phyloP scores from a whole-genome alignment of 2,888 invertebrate species.

The Caenorhabditis sp. region DNA sequence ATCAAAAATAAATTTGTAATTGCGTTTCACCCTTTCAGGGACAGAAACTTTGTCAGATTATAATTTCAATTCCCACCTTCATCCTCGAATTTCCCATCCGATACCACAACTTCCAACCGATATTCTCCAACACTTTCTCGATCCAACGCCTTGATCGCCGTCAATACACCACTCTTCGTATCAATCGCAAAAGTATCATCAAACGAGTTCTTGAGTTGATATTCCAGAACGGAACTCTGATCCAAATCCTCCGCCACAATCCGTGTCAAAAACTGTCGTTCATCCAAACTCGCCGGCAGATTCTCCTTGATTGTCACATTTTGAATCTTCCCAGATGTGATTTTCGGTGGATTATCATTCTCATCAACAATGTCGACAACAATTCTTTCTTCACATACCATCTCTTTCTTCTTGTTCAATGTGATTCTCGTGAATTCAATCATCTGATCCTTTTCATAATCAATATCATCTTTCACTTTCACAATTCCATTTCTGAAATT shows the following conservation, averaged over 20 bases:
- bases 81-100: constrained; percentile 74
- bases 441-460: constrained; percentile 16
- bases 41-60: too few species aligned
- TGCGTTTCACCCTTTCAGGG: too few species aligned
- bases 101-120: constrained; percentile 48
- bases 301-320: constrained; percentile 55
- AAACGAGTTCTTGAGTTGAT: constrained; percentile 72
- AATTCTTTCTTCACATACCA: constrained; percentile 14
- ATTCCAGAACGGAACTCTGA: constrained; percentile 5
- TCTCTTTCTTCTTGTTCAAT: constrained; percentile 3
- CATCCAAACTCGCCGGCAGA: constrained; percentile 38
- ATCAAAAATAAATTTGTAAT: too few species aligned
- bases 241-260: constrained; percentile 57
- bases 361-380: constrained; percentile 65
- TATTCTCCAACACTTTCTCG: constrained; percentile 80
- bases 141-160: constrained; percentile 86
- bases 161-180: constrained; percentile 84
- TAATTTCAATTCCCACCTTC: constrained; percentile 10
- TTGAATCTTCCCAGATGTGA: constrained; percentile 29
- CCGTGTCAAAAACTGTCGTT: constrained; percentile 46
- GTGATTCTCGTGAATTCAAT: not conserved
- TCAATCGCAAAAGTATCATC: constrained; percentile 80
- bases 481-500: constrained; percentile 34
- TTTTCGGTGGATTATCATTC: constrained; percentile 72
- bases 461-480: constrained; percentile 23